phyloP scores from a whole-genome alignment of 2,113 vertebrate genomes.

The Bungarus multicinctus region DNA sequence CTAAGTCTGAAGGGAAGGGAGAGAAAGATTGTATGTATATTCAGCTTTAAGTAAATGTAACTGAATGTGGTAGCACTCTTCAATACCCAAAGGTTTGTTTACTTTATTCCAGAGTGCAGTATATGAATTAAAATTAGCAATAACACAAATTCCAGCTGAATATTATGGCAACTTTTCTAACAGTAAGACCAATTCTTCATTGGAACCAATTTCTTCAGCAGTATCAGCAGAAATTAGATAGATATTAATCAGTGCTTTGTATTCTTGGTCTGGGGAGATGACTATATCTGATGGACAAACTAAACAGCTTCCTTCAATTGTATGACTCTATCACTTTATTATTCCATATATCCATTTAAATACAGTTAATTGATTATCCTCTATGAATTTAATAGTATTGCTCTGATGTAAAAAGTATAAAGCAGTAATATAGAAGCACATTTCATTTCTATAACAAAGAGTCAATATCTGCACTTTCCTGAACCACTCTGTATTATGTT shows the following conservation, averaged over 20 bases:
- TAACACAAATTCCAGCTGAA: neutral
- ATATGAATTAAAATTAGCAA: neutral
- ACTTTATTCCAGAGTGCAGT: neutral
- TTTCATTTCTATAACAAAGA: neutral
- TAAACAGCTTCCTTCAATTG: neutral
- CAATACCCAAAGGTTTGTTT: neutral
- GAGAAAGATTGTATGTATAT: neutral
- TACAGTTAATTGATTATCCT: neutral
- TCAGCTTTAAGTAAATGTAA: neutral
- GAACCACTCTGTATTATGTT: neutral
- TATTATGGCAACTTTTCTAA: neutral
- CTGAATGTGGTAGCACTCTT: neutral
- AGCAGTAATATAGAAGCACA: neutral
- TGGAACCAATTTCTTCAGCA: neutral
- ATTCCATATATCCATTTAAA: neutral
- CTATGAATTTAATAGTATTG: neutral
- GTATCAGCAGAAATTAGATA: neutral
- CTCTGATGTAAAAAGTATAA: neutral
- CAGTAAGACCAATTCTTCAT: neutral
- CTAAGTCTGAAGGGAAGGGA: neutral
- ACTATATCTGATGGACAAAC: neutral
- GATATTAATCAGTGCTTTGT: neutral
- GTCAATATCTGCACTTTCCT: neutral
- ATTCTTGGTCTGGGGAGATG: neutral
- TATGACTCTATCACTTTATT: neutral